These are phyloP conservation scores for Poeciliopsis infans DNA, from an alignment of 2,797 vertebrate species.

Conservation along the genomic window DNA sequence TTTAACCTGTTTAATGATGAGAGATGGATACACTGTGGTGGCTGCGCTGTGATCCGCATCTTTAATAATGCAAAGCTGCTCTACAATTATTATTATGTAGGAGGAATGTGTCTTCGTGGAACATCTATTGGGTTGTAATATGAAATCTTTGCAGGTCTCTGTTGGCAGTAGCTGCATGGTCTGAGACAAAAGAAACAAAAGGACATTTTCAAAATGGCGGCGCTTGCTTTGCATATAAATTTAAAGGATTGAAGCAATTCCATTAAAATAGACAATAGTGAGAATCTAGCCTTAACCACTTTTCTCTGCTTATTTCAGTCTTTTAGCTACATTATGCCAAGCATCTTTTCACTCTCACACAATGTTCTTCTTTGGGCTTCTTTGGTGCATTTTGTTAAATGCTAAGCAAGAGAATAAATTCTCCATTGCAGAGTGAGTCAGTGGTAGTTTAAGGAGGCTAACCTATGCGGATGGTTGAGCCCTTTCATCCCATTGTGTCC, in stretches of 20 bases:
- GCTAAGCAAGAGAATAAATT: conserved; percentile 3
- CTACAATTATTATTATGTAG: not conserved
- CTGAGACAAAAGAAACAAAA: not conserved
- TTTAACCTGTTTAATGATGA: conserved; percentile 44
- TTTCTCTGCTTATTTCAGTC: not conserved
- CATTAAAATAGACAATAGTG: not conserved
- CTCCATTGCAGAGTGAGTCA: not conserved
- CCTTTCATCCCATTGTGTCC: not conserved
- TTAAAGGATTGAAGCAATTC: not conserved
- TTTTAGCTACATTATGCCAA: not conserved
- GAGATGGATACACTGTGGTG: conserved; percentile 5
- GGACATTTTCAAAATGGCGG: conserved; percentile 4
- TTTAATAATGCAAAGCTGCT: conserved; percentile 24
- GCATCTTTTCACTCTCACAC: not conserved
- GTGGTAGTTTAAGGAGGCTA: conserved; percentile 4
- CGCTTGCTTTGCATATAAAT: not conserved
- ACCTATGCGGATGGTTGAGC: not conserved
- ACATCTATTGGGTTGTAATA: not conserved
- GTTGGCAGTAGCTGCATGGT: not conserved
- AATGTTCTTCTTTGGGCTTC: not conserved
- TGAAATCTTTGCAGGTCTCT: not conserved
- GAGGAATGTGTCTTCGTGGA: not conserved
- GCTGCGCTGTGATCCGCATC: conserved; percentile 4
- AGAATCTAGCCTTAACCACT: not conserved
- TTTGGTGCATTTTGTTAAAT: not conserved